Base-by-base conservation (phyloP, 37 sponge, comb jelly and placozoan species). In the Cliona cf. orientalis region DNA sequence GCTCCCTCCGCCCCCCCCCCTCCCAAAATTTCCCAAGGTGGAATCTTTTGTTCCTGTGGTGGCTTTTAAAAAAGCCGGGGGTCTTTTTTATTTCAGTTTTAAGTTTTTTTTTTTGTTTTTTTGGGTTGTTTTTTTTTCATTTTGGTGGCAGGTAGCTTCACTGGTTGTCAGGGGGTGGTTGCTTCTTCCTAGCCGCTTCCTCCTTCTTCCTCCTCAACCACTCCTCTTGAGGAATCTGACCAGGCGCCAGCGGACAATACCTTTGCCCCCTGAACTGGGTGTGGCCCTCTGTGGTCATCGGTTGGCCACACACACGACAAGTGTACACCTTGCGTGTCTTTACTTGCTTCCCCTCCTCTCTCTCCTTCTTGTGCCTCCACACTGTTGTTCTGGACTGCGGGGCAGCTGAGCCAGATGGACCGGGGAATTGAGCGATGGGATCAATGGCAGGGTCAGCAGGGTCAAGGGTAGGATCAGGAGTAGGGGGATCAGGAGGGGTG, bases 211-310 rank as follows among this genome's bases (percentile, higher is more conserved):
- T 0, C 2, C 33, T 53, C 46, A 72, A n/a, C 83, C 83, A 82
- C 34, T 73, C 74, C 12, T 1, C 83, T 36, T 28, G 0, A n/a
- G 83, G 74, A 5, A 82, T 38, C n/a, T n/a, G n/a, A 19, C 83
- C 83, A 1, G 73, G 53, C 11, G 66, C 64, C 4, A 73, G 6
- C 6, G 73, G 74, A 46, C 83, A 82, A 74, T 82, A 82, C 31
- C 74, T 0, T 17, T 41, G 45, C 0, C 83, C 83, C 0, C 64
- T 45, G 29, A 61, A 82, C 37, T 82, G 83, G 1, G 81, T 60
- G 65, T 82, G 83, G 1, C 83, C 83, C 1, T n/a, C 46, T 23
- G 74, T 31, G 39, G 83, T 3, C 83, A 73, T 44, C 0, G 74
- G 46, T 25, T 82, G 4, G 3, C 65, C 46, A 60, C 83, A 82